These are phyloP conservation scores for Philereme transversata DNA, from an alignment of 2,888 invertebrate species.

Conservation along the genomic window DNA sequence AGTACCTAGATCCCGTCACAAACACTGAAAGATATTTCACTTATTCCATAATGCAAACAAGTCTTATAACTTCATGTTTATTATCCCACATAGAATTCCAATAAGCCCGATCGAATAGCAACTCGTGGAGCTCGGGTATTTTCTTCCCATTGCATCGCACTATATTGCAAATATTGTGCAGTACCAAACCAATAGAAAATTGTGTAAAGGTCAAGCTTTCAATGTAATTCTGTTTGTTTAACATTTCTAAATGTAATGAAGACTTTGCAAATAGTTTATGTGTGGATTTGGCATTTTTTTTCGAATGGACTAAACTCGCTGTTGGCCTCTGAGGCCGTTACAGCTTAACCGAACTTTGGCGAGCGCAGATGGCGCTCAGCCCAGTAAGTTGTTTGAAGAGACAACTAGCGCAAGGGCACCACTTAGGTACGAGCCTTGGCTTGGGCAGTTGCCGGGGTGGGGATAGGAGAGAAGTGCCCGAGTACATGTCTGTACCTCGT, in stretches of 20 bases:
- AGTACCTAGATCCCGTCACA: conserved; percentile 1
- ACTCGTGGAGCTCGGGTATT: conserved; percentile 65
- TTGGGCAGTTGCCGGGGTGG: too few species aligned
- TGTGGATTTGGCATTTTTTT: neutral
- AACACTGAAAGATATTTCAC: conserved; percentile 32
- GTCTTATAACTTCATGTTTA: conserved; percentile 41
- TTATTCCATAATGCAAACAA: conserved; percentile 36
- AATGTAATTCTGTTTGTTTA: conserved; percentile 14
- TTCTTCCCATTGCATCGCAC: conserved; percentile 65
- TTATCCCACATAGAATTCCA: conserved; percentile 69
- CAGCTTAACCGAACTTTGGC: too few species aligned
- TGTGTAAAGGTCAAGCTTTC: conserved; percentile 12
- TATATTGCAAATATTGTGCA: conserved; percentile 73
- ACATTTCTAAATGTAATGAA: neutral
- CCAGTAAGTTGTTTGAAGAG: too few species aligned
- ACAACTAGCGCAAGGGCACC: too few species aligned
- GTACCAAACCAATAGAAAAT: conserved; percentile 40
- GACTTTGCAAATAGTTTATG: neutral
- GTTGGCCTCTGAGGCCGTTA: too few species aligned
- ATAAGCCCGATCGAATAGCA: conserved; percentile 69
- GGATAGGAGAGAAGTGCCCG: too few species aligned
- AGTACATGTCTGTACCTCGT: too few species aligned
- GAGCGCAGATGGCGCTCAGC: too few species aligned
- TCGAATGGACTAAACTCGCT: too few species aligned
- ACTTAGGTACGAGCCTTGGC: too few species aligned